Percentiles rank a stretch among this genome's conserved stretches.
Evolutionary conservation across 92 coral and sea anemone genomes (phyloP).

Genomic region (Epizoanthus scotinus): DNA sequence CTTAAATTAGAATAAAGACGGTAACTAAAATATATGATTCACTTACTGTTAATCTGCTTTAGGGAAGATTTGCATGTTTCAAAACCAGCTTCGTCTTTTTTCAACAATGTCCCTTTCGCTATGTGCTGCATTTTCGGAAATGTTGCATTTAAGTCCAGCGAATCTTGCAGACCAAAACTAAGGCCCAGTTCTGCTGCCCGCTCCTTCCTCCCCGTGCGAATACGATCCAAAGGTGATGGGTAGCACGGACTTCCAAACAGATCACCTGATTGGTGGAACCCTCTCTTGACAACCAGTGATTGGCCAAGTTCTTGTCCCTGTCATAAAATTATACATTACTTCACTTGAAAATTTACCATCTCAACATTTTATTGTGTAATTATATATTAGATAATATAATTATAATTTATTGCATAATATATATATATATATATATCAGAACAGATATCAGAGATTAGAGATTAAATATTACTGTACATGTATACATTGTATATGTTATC

Average conservation of each 20-base stretch:
- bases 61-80: slow-evolving; percentile 59
- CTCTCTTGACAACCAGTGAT: slow-evolving; percentile 48
- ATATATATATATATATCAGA: too few species aligned
- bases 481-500: too few species aligned
- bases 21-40: background rate
- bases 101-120: slow-evolving; percentile 25
- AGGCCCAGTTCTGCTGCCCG: slow-evolving; percentile 72
- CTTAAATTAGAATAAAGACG: too few species aligned
- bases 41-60: slow-evolving; percentile 72
- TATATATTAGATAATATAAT: too few species aligned
- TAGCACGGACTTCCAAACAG: slow-evolving; percentile 85
- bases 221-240: slow-evolving; percentile 93
- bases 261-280: slow-evolving; percentile 48
- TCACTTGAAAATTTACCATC: too few species aligned
- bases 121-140: slow-evolving; percentile 67
- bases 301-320: slow-evolving; percentile 57
- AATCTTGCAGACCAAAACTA: slow-evolving; percentile 74
- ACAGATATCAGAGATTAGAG: too few species aligned
- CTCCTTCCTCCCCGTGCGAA: slow-evolving; percentile 66
- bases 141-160: slow-evolving; percentile 83
- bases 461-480: too few species aligned
- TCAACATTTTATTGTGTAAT: too few species aligned
- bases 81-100: slow-evolving; percentile 59
- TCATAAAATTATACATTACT: background rate
- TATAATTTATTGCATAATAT: too few species aligned